Percentiles rank a stretch among this genome's conserved stretches.
Evolutionary conservation across 2,888 invertebrate species (phyloP).

Genomic region (Leptodirus hochenwartii): DNA sequence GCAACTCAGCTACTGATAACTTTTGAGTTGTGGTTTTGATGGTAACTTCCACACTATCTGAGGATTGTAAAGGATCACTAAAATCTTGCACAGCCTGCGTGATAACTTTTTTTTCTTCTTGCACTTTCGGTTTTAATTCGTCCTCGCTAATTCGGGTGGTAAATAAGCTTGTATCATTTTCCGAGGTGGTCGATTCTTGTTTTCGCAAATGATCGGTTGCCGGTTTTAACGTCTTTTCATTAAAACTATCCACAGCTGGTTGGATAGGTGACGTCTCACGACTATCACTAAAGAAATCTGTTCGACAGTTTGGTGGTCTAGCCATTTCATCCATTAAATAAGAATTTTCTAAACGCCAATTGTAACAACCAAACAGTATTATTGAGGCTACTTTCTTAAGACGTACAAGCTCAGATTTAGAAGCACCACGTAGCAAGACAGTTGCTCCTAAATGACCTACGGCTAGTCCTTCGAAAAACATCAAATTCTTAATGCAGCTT

Average conservation of each 20-base stretch:
- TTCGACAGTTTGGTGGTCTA: slow-evolving; percentile 42
- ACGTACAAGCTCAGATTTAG: slow-evolving; percentile 50
- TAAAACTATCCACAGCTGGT: slow-evolving; percentile 9
- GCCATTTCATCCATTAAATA: slow-evolving; percentile 81
- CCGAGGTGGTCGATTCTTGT: slow-evolving; percentile 7
- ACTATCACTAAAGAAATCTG: slow-evolving; percentile 27
- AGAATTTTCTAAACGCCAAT: slow-evolving; percentile 81
- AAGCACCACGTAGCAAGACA: slow-evolving; percentile 65
- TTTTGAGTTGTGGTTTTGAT: slow-evolving; percentile 22
- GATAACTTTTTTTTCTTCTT: slow-evolving; percentile 22
- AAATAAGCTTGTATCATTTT: slow-evolving; percentile 15
- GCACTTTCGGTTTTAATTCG: slow-evolving; percentile 2
- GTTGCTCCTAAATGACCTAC: slow-evolving; percentile 71
- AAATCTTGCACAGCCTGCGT: slow-evolving; percentile 51
- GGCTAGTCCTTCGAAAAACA: slow-evolving; percentile 86
- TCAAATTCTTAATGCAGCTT: slow-evolving; percentile 56
- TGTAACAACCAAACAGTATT: slow-evolving; percentile 72
- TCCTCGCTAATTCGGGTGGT: slow-evolving; percentile 10
- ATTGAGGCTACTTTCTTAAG: slow-evolving; percentile 71
- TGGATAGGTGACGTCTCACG: slow-evolving; percentile 23
- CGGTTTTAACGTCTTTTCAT: slow-evolving; percentile 1
- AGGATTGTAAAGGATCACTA: slow-evolving; percentile 59
- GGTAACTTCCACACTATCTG: slow-evolving; percentile 17
- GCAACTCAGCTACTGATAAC: slow-evolving; percentile 36
- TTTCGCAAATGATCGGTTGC: neutral